These are phyloP conservation scores for Anorthoa munda DNA, from an alignment of 2,888 invertebrate genomes.

Conservation along the genomic window DNA sequence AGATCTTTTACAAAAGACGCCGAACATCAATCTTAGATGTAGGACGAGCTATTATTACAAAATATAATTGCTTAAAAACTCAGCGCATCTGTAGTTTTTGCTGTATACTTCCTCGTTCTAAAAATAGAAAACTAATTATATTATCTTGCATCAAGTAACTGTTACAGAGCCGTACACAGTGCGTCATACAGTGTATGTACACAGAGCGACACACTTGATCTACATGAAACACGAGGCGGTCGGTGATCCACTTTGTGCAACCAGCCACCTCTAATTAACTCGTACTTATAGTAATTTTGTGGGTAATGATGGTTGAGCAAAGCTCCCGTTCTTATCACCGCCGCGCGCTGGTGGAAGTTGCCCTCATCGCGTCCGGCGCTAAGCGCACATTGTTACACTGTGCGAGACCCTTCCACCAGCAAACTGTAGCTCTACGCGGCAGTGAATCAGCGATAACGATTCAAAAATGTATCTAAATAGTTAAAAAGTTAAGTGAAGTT, in stretches of 20 bases:
- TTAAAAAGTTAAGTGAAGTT: background rate
- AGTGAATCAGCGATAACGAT: background rate
- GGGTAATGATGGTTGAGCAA: conserved; percentile 25
- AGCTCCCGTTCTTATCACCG: conserved; percentile 15
- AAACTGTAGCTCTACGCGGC: background rate
- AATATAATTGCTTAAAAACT: background rate
- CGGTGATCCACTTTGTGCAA: conserved; percentile 30
- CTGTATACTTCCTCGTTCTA: conserved; percentile 3
- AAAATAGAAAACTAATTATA: background rate
- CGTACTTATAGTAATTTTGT: background rate
- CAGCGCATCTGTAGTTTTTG: background rate
- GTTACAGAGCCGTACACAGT: background rate
- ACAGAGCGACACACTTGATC: background rate
- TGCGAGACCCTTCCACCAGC: background rate
- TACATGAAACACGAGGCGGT: background rate
- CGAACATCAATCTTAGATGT: background rate
- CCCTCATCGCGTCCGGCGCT: conserved; percentile 23
- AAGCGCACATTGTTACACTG: too few relatives aligned
- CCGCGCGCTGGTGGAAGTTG: conserved; percentile 2
- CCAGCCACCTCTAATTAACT: conserved; percentile 30
- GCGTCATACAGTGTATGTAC: too few relatives aligned
- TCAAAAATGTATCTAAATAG: background rate
- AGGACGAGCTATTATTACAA: background rate
- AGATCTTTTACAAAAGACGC: conserved; percentile 4
- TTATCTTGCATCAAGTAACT: background rate